Conservation (phyloP, 2,888 invertebrate species). For the Gryllus longicercus region DNA sequence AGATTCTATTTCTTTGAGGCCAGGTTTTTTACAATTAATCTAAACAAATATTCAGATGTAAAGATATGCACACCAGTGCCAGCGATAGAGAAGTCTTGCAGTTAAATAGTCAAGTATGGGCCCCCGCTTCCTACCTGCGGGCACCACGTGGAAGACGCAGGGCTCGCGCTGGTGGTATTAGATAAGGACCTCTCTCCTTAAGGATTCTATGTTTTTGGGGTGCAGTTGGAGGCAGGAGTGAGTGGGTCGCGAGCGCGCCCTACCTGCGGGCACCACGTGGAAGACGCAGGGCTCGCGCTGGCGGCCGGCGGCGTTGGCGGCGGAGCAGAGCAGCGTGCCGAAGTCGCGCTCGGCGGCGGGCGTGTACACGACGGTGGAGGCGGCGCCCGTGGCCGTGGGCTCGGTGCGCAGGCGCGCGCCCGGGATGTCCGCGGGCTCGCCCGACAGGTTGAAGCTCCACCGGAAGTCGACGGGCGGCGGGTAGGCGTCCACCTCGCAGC, state of each 20-base stretch:
- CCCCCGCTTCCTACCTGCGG: slow-evolving; percentile 38
- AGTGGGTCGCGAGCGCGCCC: neutral
- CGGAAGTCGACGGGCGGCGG: slow-evolving; percentile 71
- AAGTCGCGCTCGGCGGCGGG: slow-evolving; percentile 44
- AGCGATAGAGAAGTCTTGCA: no score
- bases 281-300: slow-evolving; percentile 40
- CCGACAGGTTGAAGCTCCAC: slow-evolving; percentile 87
- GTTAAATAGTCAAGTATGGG: no score
- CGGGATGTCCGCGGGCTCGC: slow-evolving; percentile 73
- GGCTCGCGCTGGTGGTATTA: slow-evolving; percentile 38
- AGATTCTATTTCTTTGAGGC: rapidly evolving
- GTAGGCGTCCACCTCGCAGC: slow-evolving; percentile 60
- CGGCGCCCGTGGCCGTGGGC: slow-evolving; percentile 11
- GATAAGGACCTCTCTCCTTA: no score
- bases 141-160: slow-evolving; percentile 41
- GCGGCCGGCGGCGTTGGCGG: slow-evolving; percentile 39
- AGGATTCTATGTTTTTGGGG: no score
- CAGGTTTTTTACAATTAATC: no score
- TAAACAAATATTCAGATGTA: no score
- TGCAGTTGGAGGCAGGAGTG: no score
- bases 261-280: slow-evolving; percentile 41
- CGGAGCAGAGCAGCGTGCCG: slow-evolving; percentile 40
- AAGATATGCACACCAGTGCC: no score
- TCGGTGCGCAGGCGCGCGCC: slow-evolving; percentile 62
- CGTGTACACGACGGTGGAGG: slow-evolving; percentile 52